These are phyloP conservation scores for Mohoua ochrocephala DNA, from an alignment of 2,113 vertebrate species.

Conservation along the genomic window DNA sequence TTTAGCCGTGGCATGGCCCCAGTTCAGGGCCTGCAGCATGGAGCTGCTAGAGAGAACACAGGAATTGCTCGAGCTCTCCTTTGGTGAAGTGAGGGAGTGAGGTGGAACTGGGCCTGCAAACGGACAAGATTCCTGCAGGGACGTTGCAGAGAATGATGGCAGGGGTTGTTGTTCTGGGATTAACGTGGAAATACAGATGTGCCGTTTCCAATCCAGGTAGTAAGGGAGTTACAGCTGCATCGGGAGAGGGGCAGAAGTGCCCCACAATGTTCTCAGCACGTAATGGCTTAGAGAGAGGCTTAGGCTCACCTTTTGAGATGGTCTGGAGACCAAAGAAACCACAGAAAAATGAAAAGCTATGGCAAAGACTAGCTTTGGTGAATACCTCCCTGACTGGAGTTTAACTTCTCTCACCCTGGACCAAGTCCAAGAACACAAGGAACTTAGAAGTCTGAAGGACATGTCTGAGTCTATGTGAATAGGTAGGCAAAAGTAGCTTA, in stretches of 20 bases:
- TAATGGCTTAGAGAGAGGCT: neutral
- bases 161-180: neutral
- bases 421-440: neutral
- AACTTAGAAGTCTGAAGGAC: slow-evolving; percentile 1
- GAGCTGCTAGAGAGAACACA: neutral
- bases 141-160: neutral
- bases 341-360: neutral
- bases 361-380: neutral
- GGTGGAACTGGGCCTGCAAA: neutral
- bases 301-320: neutral
- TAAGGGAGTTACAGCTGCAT: neutral
- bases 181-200: neutral
- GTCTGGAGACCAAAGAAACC: neutral
- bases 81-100: neutral
- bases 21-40: neutral
- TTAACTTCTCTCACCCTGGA: neutral
- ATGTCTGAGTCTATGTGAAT: neutral
- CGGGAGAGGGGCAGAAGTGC: neutral
- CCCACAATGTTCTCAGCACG: rapidly evolving
- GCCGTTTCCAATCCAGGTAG: neutral
- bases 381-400: neutral
- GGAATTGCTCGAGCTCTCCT: rapidly evolving
- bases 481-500: neutral
- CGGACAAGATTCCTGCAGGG: neutral
- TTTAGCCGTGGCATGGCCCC: neutral